Conservation (phyloP, 1,140 invertebrate genomes). For the Bombus pyrosoma region DNA sequence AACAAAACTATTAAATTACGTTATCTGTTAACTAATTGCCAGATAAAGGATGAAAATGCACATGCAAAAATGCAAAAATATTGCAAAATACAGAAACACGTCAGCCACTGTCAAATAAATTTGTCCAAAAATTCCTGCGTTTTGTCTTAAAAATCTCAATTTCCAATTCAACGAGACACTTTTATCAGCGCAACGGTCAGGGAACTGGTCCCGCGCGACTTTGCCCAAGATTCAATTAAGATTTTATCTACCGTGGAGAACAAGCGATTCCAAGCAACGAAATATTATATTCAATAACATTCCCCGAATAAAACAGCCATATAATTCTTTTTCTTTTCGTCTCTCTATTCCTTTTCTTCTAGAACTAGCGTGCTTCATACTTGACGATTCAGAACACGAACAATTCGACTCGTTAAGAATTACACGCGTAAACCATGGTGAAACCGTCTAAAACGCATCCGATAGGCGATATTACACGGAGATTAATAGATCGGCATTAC, state of each 20-base stretch:
- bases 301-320: not conserved
- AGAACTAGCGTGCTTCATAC: not conserved
- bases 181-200: not conserved
- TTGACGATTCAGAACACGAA: not conserved
- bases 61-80: too few relatives aligned
- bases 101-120: not conserved
- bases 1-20: too few relatives aligned
- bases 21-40: too few relatives aligned
- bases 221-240: not conserved
- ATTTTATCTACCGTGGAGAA: not conserved
- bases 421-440: conserved; percentile 19
- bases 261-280: not conserved
- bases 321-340: not conserved
- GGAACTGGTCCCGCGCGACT: not conserved
- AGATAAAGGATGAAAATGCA: too few relatives aligned
- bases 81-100: not conserved
- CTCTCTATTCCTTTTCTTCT: too few relatives aligned
- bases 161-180: not conserved
- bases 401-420: conserved; percentile 35
- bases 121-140: rapidly evolving
- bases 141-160: not conserved
- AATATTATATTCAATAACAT: not conserved
- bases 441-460: conserved; percentile 24
- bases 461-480: conserved; percentile 38
- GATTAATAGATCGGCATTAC: conserved; percentile 51